Base-by-base conservation (phyloP, 2,797 vertebrate genomes). In the Staurois parvus region DNA sequence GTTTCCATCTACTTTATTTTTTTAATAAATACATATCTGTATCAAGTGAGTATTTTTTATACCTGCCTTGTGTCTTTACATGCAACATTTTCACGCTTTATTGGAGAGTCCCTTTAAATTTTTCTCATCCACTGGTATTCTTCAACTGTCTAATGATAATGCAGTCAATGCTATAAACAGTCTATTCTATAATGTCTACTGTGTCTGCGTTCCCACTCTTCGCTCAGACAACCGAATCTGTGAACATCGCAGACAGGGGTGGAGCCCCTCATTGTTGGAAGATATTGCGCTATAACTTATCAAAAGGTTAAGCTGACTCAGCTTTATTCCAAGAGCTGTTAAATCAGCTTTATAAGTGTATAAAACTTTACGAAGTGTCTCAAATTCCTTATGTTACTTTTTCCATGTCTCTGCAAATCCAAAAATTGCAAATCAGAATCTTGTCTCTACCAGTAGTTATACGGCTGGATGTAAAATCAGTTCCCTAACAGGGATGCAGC, bases 291-390 rank as follows among this genome's bases (percentile, higher is more conserved):
- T 70, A 70, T 66, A 81, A 48, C 52, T 48, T 73, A 84, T 72
- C 11, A 48, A 76, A 79, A 80, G 62, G 84, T 76, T 52, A 52
- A 17, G 48, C 48, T 52, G 48, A 52, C 48, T 52, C 70, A 76
- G 34, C 62, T 62, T 74, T 59, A 62, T 85, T 76, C 66, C 84
- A 81, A 78, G 74, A 85, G 84, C 84, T 32, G 52, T 70, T 70
- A 76, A 81, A 34, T 76, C 48, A 19, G 26, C 48, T 83, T 83
- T 83, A 74, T 66, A 83, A 62, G 59, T 70, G 32, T 26, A 66
- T 76, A 30, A 70, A 81, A 81, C 34, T 81, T 81, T 81, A 85
- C 34, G 40, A 76, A 64, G 64, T 81, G 78, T 70, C 72, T 81
- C 21, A 68, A 48, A 76, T 79, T 34, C 77, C n/a, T 85, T 52